Percentiles rank a stretch among this genome's conserved stretches.
phyloP scores from a whole-genome alignment of 30 jellyfish, hydroid and myxozoan genomes.

The Aurelia coerulea region DNA sequence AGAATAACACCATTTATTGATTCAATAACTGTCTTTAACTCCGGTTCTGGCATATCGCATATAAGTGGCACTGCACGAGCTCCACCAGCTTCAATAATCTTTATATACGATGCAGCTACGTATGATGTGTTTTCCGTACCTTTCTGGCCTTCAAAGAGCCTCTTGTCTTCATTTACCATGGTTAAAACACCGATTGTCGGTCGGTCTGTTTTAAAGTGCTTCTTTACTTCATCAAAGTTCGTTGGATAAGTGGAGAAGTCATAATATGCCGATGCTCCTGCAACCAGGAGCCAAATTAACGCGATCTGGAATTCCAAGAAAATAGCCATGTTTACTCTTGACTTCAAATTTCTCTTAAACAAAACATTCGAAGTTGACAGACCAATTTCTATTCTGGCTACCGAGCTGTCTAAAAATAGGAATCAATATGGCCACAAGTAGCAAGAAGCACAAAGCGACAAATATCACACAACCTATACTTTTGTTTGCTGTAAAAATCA shows the following conservation, averaged over 20 bases:
- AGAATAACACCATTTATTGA: constrained; percentile 81
- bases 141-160: constrained; percentile 30
- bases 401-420: too few species aligned
- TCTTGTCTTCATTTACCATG: constrained; percentile 68
- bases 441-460: too few species aligned
- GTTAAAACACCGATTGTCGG: constrained; percentile 78
- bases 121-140: constrained; percentile 63
- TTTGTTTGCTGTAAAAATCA: too few species aligned
- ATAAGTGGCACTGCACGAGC: constrained; percentile 90
- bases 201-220: constrained; percentile 64
- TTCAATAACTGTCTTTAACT: constrained; percentile 39
- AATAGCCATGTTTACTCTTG: too few species aligned
- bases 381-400: too few species aligned
- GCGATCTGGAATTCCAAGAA: too few species aligned
- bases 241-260: constrained; percentile 75
- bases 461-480: too few species aligned
- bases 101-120: constrained; percentile 82
- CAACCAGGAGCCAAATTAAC: too few species aligned
- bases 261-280: too few species aligned
- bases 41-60: constrained; percentile 64
- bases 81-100: constrained; percentile 86
- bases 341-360: too few species aligned
- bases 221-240: constrained; percentile 60
- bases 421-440: too few species aligned
- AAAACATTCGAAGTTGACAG: too few species aligned